Evolutionary conservation across 2,113 vertebrate species (phyloP).

Genomic region (Carollia perspicillata): DNA sequence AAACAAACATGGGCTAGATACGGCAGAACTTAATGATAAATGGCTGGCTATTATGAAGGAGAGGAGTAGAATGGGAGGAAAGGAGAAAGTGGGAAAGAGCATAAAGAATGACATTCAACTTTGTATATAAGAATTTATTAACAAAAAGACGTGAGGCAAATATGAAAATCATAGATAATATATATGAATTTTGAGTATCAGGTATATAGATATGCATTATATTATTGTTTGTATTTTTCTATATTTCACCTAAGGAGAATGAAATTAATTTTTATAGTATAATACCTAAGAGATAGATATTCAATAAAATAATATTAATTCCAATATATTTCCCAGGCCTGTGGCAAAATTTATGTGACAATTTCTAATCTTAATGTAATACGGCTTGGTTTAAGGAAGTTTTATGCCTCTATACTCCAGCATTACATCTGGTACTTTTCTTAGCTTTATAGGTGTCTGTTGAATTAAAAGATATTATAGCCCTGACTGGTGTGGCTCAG

Average conservation of each 20-base stretch:
- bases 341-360: not conserved
- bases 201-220: not conserved
- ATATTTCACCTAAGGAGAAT: not conserved
- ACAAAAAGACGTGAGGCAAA: not conserved
- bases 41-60: not conserved
- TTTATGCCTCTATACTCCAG: not conserved
- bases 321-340: not conserved
- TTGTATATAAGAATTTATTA: not conserved
- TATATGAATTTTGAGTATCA: not conserved
- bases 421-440: not conserved
- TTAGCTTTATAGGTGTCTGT: not conserved
- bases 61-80: no score
- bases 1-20: not conserved
- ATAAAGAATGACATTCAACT: not conserved
- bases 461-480: not conserved
- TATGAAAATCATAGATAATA: not conserved
- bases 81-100: not conserved
- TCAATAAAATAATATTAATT: not conserved
- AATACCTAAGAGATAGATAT: not conserved
- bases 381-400: not conserved
- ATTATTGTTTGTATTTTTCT: not conserved
- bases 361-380: not conserved
- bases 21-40: not conserved
- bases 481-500: no score
- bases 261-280: not conserved